Evolutionary conservation across 2,113 vertebrate genomes (phyloP), one percentile per base, ranked within the genome.

Genomic region (Alosa alosa): DNA sequence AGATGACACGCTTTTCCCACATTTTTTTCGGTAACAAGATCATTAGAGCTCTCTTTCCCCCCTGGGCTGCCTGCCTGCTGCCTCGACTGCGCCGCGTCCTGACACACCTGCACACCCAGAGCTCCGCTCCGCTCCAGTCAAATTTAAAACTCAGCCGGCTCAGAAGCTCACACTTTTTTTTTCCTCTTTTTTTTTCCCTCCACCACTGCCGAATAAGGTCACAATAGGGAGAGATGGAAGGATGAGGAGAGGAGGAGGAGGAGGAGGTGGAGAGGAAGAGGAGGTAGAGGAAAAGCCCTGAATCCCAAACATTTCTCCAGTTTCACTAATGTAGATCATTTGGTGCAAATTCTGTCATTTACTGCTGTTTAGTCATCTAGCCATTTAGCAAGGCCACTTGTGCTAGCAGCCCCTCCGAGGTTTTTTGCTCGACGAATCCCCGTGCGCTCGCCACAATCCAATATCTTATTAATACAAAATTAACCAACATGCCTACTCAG

Each of bases 381-480:
- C 83, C 64, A 55, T 91, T 93, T 90, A 91, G 87, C 91, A 91
- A 90, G 78, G 88, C 84, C 87, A 89, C 89, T 90, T 88, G 84
- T 90, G 84, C 84, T 49, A 17, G 84, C 90, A 90, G 87, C 89
- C 89, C 91, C 83, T 82, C 84, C 85, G 90, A 82, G 85, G 86
- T 91, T 86, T 89, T 88, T 86, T 86, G 86, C 88, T 88, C 85
- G 60, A 84, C 85, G 88, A 93, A 86, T 93, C 91, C 90, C 91
- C 90, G 84, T 85, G 64, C 92, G 89, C 25, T 72, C 92, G 92
- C 88, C 72, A 88, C 92, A 91, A 91, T 94, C 94, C 92, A 93
- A 91, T 92, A 93, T 93, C 91, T 90, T 93, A 92, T 95, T 94
- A 93, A 94, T 93, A 92, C 91, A 93, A 89, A 94, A 94, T 93